Conservation (phyloP, 2,113 vertebrate genomes). For the Microtus richardsoni region DNA sequence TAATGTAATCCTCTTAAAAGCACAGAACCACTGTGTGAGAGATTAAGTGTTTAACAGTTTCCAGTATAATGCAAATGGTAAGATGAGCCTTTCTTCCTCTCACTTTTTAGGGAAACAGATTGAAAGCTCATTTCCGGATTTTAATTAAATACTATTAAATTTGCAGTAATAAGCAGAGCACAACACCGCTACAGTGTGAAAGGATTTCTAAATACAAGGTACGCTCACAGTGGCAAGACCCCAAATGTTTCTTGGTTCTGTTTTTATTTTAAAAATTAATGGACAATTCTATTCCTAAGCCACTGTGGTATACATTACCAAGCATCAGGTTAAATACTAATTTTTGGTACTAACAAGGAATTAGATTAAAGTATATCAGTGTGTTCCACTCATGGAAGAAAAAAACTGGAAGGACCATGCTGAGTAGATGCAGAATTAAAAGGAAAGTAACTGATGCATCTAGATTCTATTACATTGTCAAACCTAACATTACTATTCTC, state of each 20-base stretch:
- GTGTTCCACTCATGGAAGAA: neutral
- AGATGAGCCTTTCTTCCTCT: slow-evolving; percentile 68
- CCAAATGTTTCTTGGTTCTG: slow-evolving; percentile 58
- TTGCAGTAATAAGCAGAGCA: slow-evolving; percentile 66
- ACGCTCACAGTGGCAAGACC: slow-evolving; percentile 66
- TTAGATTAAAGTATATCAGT: slow-evolving; percentile 42
- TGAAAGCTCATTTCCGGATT: slow-evolving; percentile 73
- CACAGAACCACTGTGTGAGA: slow-evolving; percentile 78
- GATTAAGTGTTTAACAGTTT: slow-evolving; percentile 83
- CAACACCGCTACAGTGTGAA: slow-evolving; percentile 42
- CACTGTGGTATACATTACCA: neutral
- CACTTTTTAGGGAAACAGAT: slow-evolving; percentile 73
- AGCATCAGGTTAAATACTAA: slow-evolving; percentile 34
- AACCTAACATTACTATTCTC: neutral
- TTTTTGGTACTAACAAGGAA: slow-evolving; percentile 24
- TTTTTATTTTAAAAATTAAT: slow-evolving; percentile 25
- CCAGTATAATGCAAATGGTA: slow-evolving; percentile 75
- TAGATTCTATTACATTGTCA: neutral
- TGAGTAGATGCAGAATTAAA: neutral
- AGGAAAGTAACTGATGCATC: neutral
- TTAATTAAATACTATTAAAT: slow-evolving; percentile 82
- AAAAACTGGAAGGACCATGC: neutral
- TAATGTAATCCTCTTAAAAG: slow-evolving; percentile 87
- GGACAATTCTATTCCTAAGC: neutral
- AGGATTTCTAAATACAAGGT: slow-evolving; percentile 68